Percentiles rank a stretch among this genome's conserved stretches.
These are phyloP conservation scores for Raphicerus campestris DNA, from an alignment of 2,113 vertebrate genomes.

Conservation along the genomic window DNA sequence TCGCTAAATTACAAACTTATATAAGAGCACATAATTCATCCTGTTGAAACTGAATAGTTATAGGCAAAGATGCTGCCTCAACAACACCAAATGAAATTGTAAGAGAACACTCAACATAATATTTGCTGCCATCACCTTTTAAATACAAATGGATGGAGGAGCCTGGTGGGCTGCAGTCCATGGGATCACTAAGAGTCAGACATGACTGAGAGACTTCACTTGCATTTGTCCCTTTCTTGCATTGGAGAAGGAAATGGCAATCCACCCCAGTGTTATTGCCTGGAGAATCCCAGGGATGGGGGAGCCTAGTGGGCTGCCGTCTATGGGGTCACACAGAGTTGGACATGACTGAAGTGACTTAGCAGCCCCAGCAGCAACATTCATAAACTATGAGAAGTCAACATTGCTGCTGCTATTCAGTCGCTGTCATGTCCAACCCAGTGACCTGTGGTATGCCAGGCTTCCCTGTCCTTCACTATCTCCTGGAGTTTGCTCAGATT, in stretches of 20 bases:
- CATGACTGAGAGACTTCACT: too few relatives aligned
- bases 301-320: too few relatives aligned
- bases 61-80: not conserved
- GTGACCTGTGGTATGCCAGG: not conserved
- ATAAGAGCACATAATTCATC: not conserved
- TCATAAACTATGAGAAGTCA: not conserved
- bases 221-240: too few relatives aligned
- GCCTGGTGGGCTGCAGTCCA: too few relatives aligned
- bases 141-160: not conserved
- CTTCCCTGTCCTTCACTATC: not conserved
- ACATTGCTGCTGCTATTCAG: not conserved
- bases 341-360: accelerated
- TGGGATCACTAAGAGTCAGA: too few relatives aligned
- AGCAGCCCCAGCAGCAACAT: not conserved
- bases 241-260: too few relatives aligned
- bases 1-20: not conserved
- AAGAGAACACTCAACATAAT: not conserved
- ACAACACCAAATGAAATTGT: not conserved
- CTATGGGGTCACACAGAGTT: accelerated
- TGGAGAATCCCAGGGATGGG: too few relatives aligned
- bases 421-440: not conserved
- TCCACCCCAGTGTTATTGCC: too few relatives aligned
- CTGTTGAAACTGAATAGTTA: not conserved
- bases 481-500: not conserved
- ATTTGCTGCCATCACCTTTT: not conserved